phyloP scores from a whole-genome alignment of 2,888 invertebrate genomes.

The Linyphia triangularis region DNA sequence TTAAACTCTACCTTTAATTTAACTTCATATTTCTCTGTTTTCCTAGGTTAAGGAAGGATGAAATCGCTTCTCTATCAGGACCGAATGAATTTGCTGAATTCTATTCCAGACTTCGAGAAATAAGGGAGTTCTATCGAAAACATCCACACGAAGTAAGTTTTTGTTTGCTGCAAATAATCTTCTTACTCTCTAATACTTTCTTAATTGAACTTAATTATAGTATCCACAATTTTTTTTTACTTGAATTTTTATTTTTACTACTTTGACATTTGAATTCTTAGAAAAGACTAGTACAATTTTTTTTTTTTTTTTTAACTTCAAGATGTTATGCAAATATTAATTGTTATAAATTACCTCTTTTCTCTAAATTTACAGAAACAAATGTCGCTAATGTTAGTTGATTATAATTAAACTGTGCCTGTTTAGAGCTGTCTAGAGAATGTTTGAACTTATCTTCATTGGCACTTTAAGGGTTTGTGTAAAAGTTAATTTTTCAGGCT shows the following conservation, averaged over 20 bases:
- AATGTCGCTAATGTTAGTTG: too few species aligned
- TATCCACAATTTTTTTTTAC: not conserved
- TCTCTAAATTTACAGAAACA: too few species aligned
- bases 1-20: too few species aligned
- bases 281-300: not conserved
- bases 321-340: too few species aligned
- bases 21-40: too few species aligned
- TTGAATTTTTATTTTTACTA: not conserved
- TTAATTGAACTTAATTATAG: not conserved
- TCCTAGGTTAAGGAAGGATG: slow-evolving; percentile 88
- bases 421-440: too few species aligned
- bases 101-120: slow-evolving; percentile 93
- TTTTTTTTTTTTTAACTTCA: too few species aligned
- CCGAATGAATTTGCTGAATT: slow-evolving; percentile 99
- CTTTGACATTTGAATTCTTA: not conserved
- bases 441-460: too few species aligned
- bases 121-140: slow-evolving; percentile 97
- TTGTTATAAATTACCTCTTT: too few species aligned
- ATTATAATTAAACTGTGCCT: too few species aligned
- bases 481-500: too few species aligned
- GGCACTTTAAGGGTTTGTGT: too few species aligned
- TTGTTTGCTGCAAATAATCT: not conserved
- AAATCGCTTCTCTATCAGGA: slow-evolving; percentile 95
- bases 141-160: slow-evolving; percentile 92
- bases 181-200: not conserved